Evolutionary conservation across 2,888 invertebrate genomes (phyloP).

Genomic region (Volucella bombylans): DNA sequence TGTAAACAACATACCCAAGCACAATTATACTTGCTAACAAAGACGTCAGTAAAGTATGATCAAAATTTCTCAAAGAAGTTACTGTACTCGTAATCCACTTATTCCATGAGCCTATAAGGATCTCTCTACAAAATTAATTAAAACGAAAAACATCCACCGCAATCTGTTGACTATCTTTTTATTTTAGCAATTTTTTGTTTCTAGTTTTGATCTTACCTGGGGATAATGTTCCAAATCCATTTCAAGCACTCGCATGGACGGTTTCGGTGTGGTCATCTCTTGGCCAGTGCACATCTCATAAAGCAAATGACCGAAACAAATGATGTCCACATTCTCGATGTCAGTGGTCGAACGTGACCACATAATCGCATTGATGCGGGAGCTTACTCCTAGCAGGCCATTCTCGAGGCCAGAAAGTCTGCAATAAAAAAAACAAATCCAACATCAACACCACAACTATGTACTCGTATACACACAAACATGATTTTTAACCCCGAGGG

Average conservation of each 20-base stretch:
- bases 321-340: slow-evolving; percentile 85
- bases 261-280: slow-evolving; percentile 89
- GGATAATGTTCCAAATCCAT: slow-evolving; percentile 88
- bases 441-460: slow-evolving; percentile 3
- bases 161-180: slow-evolving; percentile 10
- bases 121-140: neutral
- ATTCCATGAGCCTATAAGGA: neutral
- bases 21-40: too few species aligned
- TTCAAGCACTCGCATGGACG: slow-evolving; percentile 88
- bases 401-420: slow-evolving; percentile 94
- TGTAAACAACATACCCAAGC: too few species aligned
- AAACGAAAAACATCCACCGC: neutral
- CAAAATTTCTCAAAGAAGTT: neutral
- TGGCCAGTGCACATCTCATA: slow-evolving; percentile 96
- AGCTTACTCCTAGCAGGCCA: slow-evolving; percentile 88
- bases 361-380: slow-evolving; percentile 84
- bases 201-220: slow-evolving; percentile 83
- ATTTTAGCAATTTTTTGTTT: neutral
- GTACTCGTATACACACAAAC: slow-evolving; percentile 13
- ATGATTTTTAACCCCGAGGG: slow-evolving; percentile 7
- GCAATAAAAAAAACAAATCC: slow-evolving; percentile 64
- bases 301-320: slow-evolving; percentile 91
- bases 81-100: neutral
- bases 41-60: too few species aligned
- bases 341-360: slow-evolving; percentile 82